Base-by-base conservation (phyloP, 2,888 invertebrate genomes). In the Nebria salina region DNA sequence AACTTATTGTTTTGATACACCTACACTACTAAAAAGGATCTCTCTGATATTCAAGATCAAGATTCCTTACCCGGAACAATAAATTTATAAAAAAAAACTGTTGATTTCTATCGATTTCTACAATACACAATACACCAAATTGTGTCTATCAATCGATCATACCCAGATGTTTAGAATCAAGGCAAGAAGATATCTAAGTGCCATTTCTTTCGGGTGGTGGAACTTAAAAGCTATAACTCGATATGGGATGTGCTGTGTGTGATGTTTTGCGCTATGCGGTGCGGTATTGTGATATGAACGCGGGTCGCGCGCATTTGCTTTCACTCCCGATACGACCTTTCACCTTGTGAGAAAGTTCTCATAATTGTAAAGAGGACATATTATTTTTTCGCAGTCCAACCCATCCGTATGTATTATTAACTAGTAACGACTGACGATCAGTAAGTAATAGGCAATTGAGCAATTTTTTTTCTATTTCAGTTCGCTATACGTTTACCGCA, bases 341-440 rank as follows among this genome's bases (percentile, higher is more conserved):
- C 83, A 85, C 85, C 85, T 83, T 83, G 77, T 84, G 85, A 83
- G 85, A 85, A 85, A 85, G 85, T 85, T 85, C 85, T 83, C 85
- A 85, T 85, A 83, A 77, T 54, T 13, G 54, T 54, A 54, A 54
- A 54, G 54, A 54, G 54, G 54, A 54, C 54, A 54, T 54, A 54
- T 54, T 54, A 54, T 54, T 54, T 54, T 43, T 54, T 54, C 54
- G 54, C 54, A 54, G 54, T 54, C 2, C 54, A 54, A 54, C 54
- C 54, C 54, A 54, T 54, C 54, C 54, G 54, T 13, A 54, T 2
- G 54, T 54, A 54, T 54, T 54, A 54, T 54, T 54, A 54, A 54
- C 54, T 54, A 54, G 13, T 13, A 54, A 54, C 54, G 4, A 54
- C 54, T 54, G 54, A 11, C 54, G 54, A 54, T 54, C 54, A 54